Evolutionary conservation across 2,113 vertebrate species (phyloP).

Genomic region (Bufo bufo): DNA sequence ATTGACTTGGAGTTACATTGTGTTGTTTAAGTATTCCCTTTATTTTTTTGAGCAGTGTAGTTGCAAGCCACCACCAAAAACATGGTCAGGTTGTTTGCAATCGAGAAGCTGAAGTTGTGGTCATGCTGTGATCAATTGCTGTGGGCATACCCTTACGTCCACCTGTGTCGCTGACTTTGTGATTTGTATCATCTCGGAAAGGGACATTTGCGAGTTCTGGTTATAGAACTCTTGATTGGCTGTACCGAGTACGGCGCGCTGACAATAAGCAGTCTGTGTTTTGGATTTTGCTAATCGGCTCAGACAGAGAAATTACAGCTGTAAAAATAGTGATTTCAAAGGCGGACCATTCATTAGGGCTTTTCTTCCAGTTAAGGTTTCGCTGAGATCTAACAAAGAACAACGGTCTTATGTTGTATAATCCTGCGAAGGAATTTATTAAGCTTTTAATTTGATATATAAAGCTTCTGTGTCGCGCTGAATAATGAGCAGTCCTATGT

Average conservation of each 20-base stretch:
- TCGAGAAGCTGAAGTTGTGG: not conserved
- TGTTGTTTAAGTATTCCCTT: too few species aligned
- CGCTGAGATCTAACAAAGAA: slow-evolving; percentile 41
- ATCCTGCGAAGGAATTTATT: slow-evolving; percentile 36
- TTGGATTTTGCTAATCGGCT: slow-evolving; percentile 34
- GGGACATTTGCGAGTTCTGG: not conserved
- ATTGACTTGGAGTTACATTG: too few species aligned
- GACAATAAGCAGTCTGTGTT: slow-evolving; percentile 1
- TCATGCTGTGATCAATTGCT: not conserved
- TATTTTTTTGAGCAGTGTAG: too few species aligned
- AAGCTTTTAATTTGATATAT: slow-evolving; percentile 19
- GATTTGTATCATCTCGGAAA: not conserved
- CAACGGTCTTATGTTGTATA: slow-evolving; percentile 16
- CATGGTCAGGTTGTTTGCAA: not conserved
- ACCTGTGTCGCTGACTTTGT: not conserved
- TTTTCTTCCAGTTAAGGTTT: slow-evolving; percentile 7
- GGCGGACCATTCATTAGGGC: slow-evolving; percentile 19
- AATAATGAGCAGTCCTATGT: slow-evolving; percentile 31
- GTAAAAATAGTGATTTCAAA: slow-evolving; percentile 14
- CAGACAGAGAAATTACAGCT: slow-evolving; percentile 23
- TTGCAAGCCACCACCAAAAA: too few species aligned
- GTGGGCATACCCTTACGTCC: not conserved
- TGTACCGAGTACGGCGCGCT: too few species aligned
- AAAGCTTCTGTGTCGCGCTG: not conserved
- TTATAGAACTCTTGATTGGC: not conserved